A percentile compares a stretch with the other conserved stretches of the same genome.
These are phyloP conservation scores for Xyrichtys novacula DNA, from an alignment of 2,797 vertebrate species.

Conservation along the genomic window DNA sequence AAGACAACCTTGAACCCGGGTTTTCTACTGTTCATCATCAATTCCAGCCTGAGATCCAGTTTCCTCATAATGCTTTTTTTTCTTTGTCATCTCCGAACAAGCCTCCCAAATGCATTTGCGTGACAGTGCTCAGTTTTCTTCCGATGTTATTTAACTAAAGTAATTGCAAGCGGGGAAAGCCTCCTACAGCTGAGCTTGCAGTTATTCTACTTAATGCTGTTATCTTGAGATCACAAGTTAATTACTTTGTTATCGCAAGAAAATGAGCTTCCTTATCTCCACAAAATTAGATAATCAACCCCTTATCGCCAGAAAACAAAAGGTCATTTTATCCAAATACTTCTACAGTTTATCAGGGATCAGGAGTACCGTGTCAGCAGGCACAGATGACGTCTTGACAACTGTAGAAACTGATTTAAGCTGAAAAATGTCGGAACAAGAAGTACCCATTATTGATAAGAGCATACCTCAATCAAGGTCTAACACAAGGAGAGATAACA, in stretches of 20 bases:
- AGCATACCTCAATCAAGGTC: neutral
- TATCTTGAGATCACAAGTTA: conserved; percentile 1
- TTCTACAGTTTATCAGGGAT: neutral
- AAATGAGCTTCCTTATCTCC: conserved; percentile 1
- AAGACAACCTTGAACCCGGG: neutral
- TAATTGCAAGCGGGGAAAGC: neutral
- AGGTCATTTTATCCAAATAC: neutral
- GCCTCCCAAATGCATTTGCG: neutral
- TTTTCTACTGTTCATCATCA: neutral
- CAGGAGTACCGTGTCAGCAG: neutral
- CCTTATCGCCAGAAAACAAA: neutral
- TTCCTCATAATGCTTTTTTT: neutral
- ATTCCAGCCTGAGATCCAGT: neutral
- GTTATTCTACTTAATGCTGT: neutral
- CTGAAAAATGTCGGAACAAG: neutral
- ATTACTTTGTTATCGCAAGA: conserved; percentile 1
- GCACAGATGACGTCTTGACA: neutral
- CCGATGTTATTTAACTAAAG: neutral
- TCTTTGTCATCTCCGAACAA: neutral
- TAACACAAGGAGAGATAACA: neutral
- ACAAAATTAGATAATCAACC: neutral
- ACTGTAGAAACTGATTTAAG: neutral
- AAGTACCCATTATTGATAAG: neutral
- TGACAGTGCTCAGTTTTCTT: neutral
- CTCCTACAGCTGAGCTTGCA: neutral